Base-by-base conservation (phyloP, 1,140 invertebrate genomes). In the Calliphora vicina region DNA sequence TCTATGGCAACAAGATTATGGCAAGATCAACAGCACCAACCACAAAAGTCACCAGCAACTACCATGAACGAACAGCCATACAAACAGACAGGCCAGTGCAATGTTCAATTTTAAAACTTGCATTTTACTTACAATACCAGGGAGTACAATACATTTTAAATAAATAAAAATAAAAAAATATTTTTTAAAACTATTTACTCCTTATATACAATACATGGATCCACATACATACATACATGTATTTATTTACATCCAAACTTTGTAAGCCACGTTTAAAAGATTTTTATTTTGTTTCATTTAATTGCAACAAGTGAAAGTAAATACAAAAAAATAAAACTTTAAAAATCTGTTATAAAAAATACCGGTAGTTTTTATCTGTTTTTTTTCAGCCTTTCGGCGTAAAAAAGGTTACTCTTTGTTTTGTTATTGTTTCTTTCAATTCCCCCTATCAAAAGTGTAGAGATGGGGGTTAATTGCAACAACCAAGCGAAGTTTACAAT, bases 271-370 rank as follows among this genome's bases (percentile, higher is more conserved):
- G 35, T 35, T 35, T 35, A 12, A 12, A 12, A 50, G 45, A 23
- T 67, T 67, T 67, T 17, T 25, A n/a, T 25, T 67, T 20, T 67
- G 61, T 67, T 67, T 67, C 61, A 23, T 67, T 67, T 67, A 67
- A 67, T 67, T 67, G 61, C 61, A 67, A 67, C 61, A 67, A 67
- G 61, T 67, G 61, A 67, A 67, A 67, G 61, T 67, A 67, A 20
- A 67, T 35, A 50, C 45, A 50, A 12, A 50, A 50, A 50, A 35
- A n/a, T n/a, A 35, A 57, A 57, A 57, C 15, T 57, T 12, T 15
- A 35, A 35, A 67, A 67, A 67, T 67, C 61, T 23, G 61, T 67
- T 67, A 25, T 67, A 67, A 67, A 57, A 57, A 67, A 67, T 67
- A 9, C 61, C 61, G 61, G 61, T 67, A 67, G 61, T 67, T 67